phyloP scores from a whole-genome alignment of 30 jellyfish, hydroid and myxozoan genomes.

The Pelagia noctiluca region DNA sequence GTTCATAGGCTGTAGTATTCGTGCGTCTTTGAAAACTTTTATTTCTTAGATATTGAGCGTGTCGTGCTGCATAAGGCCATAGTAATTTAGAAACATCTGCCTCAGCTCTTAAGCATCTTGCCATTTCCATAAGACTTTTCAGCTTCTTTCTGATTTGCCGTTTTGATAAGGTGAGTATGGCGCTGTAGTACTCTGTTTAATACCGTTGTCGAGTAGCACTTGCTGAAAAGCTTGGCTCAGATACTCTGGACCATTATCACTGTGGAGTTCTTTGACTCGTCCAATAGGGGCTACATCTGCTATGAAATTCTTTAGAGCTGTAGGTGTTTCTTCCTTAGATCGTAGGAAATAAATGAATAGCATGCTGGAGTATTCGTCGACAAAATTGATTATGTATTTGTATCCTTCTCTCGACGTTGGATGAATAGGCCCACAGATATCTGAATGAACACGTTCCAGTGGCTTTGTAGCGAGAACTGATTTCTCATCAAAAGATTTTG shows the following conservation, averaged over 20 bases:
- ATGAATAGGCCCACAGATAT: conserved; percentile 47
- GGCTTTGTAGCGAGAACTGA: conserved; percentile 47
- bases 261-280: conserved; percentile 32
- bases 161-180: conserved; percentile 39
- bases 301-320: conserved; percentile 11
- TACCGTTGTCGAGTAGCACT: conserved; percentile 34
- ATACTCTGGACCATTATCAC: conserved; percentile 35
- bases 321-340: conserved; percentile 48
- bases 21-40: conserved; percentile 39
- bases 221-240: conserved; percentile 25
- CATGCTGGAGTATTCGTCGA: conserved; percentile 54
- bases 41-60: conserved; percentile 37
- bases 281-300: conserved; percentile 57
- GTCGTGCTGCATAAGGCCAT: conserved; percentile 55
- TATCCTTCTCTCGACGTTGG: conserved; percentile 61
- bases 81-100: conserved; percentile 30
- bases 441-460: conserved; percentile 51
- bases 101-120: conserved; percentile 36
- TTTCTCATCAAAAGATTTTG: conserved; percentile 20
- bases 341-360: conserved; percentile 28
- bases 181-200: conserved; percentile 35
- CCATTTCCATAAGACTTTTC: conserved; percentile 63
- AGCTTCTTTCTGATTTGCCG: conserved; percentile 43
- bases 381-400: conserved; percentile 51
- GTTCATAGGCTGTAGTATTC: conserved; percentile 34